Evolutionary conservation across 2,113 vertebrate genomes (phyloP), one percentile per base, ranked within the genome.

Genomic region (Tetrao urogallus): DNA sequence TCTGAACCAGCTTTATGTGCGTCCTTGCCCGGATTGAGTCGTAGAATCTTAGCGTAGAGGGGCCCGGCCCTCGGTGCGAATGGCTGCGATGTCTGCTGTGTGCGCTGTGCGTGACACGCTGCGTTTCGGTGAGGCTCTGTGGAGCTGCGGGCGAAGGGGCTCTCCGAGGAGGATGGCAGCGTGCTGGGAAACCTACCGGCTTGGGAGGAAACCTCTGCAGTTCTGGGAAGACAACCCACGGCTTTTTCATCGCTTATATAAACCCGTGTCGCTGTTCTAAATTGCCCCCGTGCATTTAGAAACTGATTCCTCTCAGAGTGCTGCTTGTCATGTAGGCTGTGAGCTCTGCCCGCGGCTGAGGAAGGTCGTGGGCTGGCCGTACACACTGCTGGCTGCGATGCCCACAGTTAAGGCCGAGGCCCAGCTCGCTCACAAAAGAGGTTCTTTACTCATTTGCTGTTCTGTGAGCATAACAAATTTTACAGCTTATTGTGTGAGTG

Each of bases 251-350:
- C 0, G 0, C 63, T 64, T 78, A 38, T 64, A 0, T 22, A 47
- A 32, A 24, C 84, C 80, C 78, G 16, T 36, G 1, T 71, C 50
- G 8, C 54, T 81, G 15, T 40, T 69, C 2, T 21, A 75, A 28
- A 52, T 25, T 64, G 16, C 13, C 8, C 66, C 34, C 9, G 13
- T 85, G 11, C 34, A 3, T 66, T 66, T 58, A 25, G 20, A 54
- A 73, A 22, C 0, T 15, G 10, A 1, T 79, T 73, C 28, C 38
- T 16, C 17, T 66, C 25, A 38, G 64, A 56, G 47, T 13, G 14
- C 1, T 12, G 36, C 13, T 19, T 40, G 25, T 25, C 25, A 17
- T 0, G 0, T 24, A 3, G 45, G 9, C 11, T 69, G 21, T 61
- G 66, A 6, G 10, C 69, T 77, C 27, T 7, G 1, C 67, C 58